Percentiles rank a stretch among this genome's conserved stretches.
phyloP scores from a whole-genome alignment of 2,888 invertebrate species.

The Eueremaeus valkanovi region DNA sequence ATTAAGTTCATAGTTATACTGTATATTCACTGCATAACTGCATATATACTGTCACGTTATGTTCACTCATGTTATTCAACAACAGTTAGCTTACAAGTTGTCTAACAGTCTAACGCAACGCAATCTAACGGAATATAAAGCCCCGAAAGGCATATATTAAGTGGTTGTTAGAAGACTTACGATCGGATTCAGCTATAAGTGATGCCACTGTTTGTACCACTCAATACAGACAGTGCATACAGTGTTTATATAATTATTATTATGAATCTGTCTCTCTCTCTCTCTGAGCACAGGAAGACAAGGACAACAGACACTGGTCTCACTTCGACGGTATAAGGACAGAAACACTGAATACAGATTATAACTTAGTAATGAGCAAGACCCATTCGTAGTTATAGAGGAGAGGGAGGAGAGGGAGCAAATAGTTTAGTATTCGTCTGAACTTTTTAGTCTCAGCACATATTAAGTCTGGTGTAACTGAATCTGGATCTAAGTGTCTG shows the following conservation, averaged over 20 bases:
- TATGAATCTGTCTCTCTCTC: no score
- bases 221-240: no score
- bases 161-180: constrained; percentile 13
- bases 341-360: no score
- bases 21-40: background rate
- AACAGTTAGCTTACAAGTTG: background rate
- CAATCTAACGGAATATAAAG: constrained; percentile 14
- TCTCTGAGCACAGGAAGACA: no score
- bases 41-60: constrained; percentile 9
- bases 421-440: background rate
- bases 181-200: background rate
- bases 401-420: background rate
- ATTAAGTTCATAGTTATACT: background rate
- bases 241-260: background rate
- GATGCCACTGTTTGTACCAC: background rate
- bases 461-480: background rate
- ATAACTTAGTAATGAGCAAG: no score
- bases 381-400: no score
- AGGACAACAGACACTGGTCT: no score
- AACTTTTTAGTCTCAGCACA: background rate
- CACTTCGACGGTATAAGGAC: no score
- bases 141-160: constrained; percentile 17
- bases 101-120: background rate
- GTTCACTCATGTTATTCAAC: background rate
- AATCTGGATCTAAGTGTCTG: constrained; percentile 5